Base-by-base conservation (phyloP, 1,140 invertebrate species). In the Orchestia grillus region DNA sequence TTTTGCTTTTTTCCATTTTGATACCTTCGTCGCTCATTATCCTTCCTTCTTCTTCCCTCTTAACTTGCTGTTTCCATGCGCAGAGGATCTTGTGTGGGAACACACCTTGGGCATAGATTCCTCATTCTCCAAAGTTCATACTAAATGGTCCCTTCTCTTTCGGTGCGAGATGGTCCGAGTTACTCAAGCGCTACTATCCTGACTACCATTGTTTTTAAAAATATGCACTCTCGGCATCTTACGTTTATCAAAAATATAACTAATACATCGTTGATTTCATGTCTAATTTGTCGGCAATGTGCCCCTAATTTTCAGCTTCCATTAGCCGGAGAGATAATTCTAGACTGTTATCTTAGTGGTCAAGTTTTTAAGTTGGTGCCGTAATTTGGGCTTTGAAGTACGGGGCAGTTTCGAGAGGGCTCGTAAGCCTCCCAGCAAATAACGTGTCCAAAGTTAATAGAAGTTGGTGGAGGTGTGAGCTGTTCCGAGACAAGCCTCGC, bases 401-500 rank as follows among this genome's bases (percentile, higher is more conserved):
- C 11, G 3, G 15, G 62, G 62, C 28, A 77, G 62, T 77, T 77
- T 77, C 36, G 62, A 77, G 62, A 8, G 62, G 11, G 28, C 62
- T 77, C 62, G 62, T 23, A 77, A 3, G 28, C 62, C 36, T 77
- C 62, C 1, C 11, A 77, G 62, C 62, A 77, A 77, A 77, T 77
- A 77, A 77, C 28, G 62, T 77, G 62, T 77, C 62, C 28, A 36
- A 36, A 23, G 11, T 77, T 96, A 96, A 96, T 88, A 45, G 90
- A 43, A 62, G 95, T 47, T 87, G 47, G 44, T 57, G 90, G 90
- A 96, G 47, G n/a, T 23, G 57, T 95, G 94, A 95, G 94, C 57
- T 95, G 94, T 87, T 95, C 96, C 41, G 95, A 96, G 87, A 94
- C 96, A 19, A 96, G n/a, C n/a, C n/a, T n/a, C 95, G 95, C 95